phyloP scores from a whole-genome alignment of 2,888 invertebrate genomes.

The Pyrochroa serraticornis region DNA sequence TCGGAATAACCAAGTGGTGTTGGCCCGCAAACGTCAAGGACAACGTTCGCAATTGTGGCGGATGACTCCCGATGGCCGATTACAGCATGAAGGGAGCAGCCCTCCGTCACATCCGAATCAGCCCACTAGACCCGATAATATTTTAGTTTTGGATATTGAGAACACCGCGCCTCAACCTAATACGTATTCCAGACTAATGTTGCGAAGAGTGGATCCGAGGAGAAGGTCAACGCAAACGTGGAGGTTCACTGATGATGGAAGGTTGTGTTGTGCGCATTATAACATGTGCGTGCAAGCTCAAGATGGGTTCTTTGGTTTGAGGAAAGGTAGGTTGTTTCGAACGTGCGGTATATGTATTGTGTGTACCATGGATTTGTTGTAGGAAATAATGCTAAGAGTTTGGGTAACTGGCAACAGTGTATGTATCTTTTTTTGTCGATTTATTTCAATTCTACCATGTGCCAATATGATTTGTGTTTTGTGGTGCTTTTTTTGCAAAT shows the following conservation, averaged over 20 bases:
- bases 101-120: slow-evolving; percentile 62
- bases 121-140: slow-evolving; percentile 45
- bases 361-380: slow-evolving; percentile 3
- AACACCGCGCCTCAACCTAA: slow-evolving; percentile 79
- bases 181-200: slow-evolving; percentile 73
- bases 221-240: slow-evolving; percentile 91
- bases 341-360: slow-evolving; percentile 1
- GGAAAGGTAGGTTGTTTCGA: slow-evolving; percentile 47
- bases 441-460: not conserved
- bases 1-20: slow-evolving; percentile 67
- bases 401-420: slow-evolving; percentile 65
- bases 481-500: no score
- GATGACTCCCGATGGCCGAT: slow-evolving; percentile 84
- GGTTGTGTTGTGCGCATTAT: slow-evolving; percentile 84
- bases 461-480: no score
- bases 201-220: slow-evolving; percentile 83
- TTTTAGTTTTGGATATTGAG: slow-evolving; percentile 85
- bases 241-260: slow-evolving; percentile 83
- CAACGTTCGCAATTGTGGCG: slow-evolving; percentile 91
- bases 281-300: slow-evolving; percentile 88
- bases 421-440: slow-evolving; percentile 57
- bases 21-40: slow-evolving; percentile 74
- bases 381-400: slow-evolving; percentile 49
- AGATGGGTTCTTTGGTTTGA: slow-evolving; percentile 64
- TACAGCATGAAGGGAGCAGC: slow-evolving; percentile 92